phyloP scores from a whole-genome alignment of 2,888 invertebrate genomes.

The Flabesymbios commensalis region DNA sequence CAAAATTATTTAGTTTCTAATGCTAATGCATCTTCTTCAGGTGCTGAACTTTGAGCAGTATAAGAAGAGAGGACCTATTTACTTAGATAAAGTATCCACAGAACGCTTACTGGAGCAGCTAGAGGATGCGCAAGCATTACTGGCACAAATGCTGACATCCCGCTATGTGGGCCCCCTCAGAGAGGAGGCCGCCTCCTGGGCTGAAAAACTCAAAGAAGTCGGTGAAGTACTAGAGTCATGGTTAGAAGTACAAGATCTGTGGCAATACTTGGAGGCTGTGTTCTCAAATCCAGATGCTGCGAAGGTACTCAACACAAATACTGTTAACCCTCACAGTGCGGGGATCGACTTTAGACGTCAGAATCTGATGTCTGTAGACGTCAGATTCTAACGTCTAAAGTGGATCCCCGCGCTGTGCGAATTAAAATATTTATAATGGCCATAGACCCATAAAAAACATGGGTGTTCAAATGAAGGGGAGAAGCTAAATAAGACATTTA shows the following conservation, averaged over 20 bases:
- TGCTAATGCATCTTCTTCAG: constrained; percentile 25
- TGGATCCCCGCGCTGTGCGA: no score
- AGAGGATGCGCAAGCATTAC: constrained; percentile 59
- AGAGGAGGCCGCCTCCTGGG: constrained; percentile 61
- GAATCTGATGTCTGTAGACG: no score
- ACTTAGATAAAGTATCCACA: constrained; percentile 57
- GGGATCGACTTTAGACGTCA: no score
- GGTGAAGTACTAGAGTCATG: constrained; percentile 59
- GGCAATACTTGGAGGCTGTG: constrained; percentile 61
- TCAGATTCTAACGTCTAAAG: no score
- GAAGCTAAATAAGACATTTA: no score
- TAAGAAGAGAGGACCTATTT: constrained; percentile 59
- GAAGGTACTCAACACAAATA: no score
- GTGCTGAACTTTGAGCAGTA: constrained; percentile 59
- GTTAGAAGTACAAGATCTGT: constrained; percentile 61
- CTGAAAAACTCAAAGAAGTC: constrained; percentile 61
- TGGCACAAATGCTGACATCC: constrained; percentile 60
- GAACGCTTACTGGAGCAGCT: constrained; percentile 59
- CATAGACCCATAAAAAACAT: no score
- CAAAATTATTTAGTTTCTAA: no score
- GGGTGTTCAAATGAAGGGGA: no score
- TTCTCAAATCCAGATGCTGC: constrained; percentile 55
- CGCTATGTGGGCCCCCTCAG: constrained; percentile 57
- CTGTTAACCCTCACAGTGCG: no score
- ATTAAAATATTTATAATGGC: no score